Percentiles rank a stretch among this genome's conserved stretches.
Conservation (phyloP, 2,797 vertebrate species). For the Cynopterus sphinx region DNA sequence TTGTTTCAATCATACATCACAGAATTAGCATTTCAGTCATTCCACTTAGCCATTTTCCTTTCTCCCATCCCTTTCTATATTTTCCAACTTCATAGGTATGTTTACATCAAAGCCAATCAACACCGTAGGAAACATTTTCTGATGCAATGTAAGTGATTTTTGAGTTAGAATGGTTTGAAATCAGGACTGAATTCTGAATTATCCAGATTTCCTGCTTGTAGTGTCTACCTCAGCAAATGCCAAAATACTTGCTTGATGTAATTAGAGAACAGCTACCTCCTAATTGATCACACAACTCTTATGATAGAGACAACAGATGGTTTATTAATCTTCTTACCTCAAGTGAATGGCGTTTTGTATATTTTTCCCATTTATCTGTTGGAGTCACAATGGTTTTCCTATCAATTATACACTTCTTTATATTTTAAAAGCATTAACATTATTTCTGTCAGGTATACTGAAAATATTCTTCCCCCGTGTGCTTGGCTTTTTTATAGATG, state of each 20-base stretch:
- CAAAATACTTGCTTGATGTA: background rate
- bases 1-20: slow-evolving; percentile 23
- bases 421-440: background rate
- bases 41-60: background rate
- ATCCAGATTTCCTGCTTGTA: background rate
- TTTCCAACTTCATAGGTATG: background rate
- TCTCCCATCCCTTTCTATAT: background rate
- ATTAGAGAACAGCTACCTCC: background rate
- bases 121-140: background rate
- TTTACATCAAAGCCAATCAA: background rate
- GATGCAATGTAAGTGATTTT: background rate
- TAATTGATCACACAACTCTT: background rate
- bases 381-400: background rate
- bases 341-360: background rate
- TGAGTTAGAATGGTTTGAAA: background rate
- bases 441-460: background rate
- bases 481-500: background rate
- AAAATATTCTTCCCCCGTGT: background rate
- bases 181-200: background rate
- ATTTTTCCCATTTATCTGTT: background rate
- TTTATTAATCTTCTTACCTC: background rate
- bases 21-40: background rate
- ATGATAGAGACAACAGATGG: background rate
- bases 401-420: background rate
- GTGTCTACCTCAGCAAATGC: background rate